Base-by-base conservation (phyloP, 92 coral and sea anemone species). In the Porites rus region DNA sequence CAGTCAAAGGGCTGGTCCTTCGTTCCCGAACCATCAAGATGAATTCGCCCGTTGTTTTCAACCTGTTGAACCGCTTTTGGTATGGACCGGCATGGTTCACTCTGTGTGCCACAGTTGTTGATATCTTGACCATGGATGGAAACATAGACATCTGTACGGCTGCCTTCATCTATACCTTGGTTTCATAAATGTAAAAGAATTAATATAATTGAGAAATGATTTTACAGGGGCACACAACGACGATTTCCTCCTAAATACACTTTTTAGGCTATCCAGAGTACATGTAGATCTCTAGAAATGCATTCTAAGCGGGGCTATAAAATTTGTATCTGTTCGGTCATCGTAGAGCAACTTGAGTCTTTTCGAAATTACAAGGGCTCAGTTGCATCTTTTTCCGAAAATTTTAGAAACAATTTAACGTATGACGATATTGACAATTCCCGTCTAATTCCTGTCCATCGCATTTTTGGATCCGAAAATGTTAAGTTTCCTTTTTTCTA, bases 1-100 rank as follows among this genome's bases (percentile, higher is more conserved):
- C 95, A 92, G 85, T 78, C 25, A 79, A 80, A 89, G 13, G 95
- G 93, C 9, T 69, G 80, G 22, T 31, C 67, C 65, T 85, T 73
- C 74, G 95, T 90, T 64, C 91, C 93, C 69, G 93, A 86, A 19
- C 95, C 93, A 65, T 92, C 87, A 4, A 92, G 78, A 60, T 71
- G 83, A 65, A 92, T 87, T n/a, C 10, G 68, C 24, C 87, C 85
- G 46, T 54, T 85, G 51, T 72, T 17, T 78, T 64, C 73, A 43
- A 81, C 82, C 52, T 38, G 86, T 28, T 22, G 22, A 4, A 92
- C 74, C 3, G 93, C 95, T 77, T 56, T 73, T 51, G 64, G 69
- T 65, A 92, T 92, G 0, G 92, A 68, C 38, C 72, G 79, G 77
- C 94, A 92, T 24, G 94, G 94, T 38, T 70, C 63, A 25, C 5